Percentiles rank a stretch among this genome's conserved stretches.
These are phyloP conservation scores for Pipistrellus pygmaeus DNA, from an alignment of 2,797 vertebrate genomes.

Conservation along the genomic window DNA sequence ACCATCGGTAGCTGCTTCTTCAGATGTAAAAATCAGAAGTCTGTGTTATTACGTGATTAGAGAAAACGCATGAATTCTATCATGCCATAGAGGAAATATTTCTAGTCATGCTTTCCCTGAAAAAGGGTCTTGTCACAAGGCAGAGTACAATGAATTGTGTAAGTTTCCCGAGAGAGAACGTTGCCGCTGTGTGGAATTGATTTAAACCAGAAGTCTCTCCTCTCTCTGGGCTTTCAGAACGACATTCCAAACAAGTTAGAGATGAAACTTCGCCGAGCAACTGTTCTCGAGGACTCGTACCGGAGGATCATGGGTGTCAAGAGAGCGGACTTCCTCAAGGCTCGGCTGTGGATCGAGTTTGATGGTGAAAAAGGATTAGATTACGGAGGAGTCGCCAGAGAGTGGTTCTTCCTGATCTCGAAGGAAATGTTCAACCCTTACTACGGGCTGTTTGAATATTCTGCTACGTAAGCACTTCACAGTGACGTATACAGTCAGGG, in stretches of 20 bases:
- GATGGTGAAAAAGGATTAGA: constrained; percentile 98
- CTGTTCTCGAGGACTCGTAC: constrained; percentile 97
- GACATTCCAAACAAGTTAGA: constrained; percentile 98
- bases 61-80: background rate
- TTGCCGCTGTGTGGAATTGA: background rate
- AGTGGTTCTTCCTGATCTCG: constrained; percentile 99
- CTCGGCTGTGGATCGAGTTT: constrained; percentile 98
- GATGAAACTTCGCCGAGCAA: constrained; percentile 94
- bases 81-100: background rate
- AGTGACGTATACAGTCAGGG: background rate
- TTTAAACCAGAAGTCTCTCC: background rate
- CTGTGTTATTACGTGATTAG: background rate
- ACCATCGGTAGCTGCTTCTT: background rate
- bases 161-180: background rate
- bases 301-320: constrained; percentile 95
- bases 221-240: constrained; percentile 85
- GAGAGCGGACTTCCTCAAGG: constrained; percentile 95
- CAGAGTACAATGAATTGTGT: background rate
- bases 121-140: background rate
- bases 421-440: constrained; percentile 99
- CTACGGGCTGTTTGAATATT: constrained; percentile 98
- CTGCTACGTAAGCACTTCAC: constrained; percentile 94
- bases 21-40: background rate
- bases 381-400: constrained; percentile 96
- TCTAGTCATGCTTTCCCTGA: background rate